These are phyloP conservation scores for Drosophila engyochracea DNA, from an alignment of 2,888 invertebrate genomes.

Conservation along the genomic window DNA sequence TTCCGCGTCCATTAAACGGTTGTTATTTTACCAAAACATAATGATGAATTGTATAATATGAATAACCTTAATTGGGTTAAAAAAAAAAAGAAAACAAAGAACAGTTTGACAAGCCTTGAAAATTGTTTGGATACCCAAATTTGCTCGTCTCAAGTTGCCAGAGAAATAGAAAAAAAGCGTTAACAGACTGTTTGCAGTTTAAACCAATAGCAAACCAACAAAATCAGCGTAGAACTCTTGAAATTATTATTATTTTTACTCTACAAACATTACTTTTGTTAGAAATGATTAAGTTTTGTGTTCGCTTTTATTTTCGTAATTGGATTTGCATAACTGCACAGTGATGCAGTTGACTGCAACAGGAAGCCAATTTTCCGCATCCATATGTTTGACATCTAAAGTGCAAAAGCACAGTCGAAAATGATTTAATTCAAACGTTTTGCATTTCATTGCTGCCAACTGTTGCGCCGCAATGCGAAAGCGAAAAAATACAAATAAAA, in stretches of 20 bases:
- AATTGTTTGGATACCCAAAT: background rate
- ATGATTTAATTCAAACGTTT: slow-evolving; percentile 12
- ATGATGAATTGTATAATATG: background rate
- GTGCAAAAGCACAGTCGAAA: slow-evolving; percentile 25
- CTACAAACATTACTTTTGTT: background rate
- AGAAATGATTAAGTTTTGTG: background rate
- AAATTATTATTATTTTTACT: background rate
- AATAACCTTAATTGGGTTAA: background rate
- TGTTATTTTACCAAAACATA: slow-evolving; percentile 1
- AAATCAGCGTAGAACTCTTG: background rate
- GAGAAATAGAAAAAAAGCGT: background rate
- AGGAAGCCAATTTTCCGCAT: slow-evolving; percentile 15
- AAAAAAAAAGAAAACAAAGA: background rate
- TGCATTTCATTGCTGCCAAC: slow-evolving; percentile 51
- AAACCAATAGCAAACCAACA: background rate
- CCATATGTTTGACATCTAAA: slow-evolving; percentile 37
- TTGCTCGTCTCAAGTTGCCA: background rate
- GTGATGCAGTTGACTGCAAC: background rate
- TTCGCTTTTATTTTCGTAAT: slow-evolving; percentile 1
- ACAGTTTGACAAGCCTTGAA: background rate
- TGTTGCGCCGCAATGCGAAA: slow-evolving; percentile 23
- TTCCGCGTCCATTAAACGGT: slow-evolving; percentile 51
- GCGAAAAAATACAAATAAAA: background rate
- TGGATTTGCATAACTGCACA: slow-evolving; percentile 28
- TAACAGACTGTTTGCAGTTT: too few relatives aligned